Conservation (phyloP, 2,888 invertebrate species). For the Scaptomyza flava region DNA sequence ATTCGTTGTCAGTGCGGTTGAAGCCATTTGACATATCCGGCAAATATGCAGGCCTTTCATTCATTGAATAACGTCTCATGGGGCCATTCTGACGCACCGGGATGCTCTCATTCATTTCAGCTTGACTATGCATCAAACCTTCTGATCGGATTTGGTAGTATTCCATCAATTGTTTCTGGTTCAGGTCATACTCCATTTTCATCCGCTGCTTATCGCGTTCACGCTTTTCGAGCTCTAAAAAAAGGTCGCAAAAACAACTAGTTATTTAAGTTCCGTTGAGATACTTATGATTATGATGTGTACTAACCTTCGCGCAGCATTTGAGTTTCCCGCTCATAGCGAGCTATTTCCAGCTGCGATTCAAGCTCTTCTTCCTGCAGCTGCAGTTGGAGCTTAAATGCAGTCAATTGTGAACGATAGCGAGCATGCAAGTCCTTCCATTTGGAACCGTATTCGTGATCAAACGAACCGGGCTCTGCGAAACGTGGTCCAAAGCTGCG, state of each 20-base stretch:
- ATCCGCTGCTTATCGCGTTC: conserved; percentile 33
- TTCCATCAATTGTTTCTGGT: conserved; percentile 6
- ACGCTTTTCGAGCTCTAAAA: conserved; percentile 33
- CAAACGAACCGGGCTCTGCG: conserved; percentile 94
- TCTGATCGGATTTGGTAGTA: background rate
- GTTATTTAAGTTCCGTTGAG: background rate
- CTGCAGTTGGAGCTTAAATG: conserved; percentile 93
- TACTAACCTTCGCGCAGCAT: conserved; percentile 92
- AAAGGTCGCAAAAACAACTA: background rate
- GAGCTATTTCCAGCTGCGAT: conserved; percentile 97
- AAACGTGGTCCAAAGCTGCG: conserved; percentile 95
- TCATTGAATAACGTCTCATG: background rate
- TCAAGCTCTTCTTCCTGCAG: conserved; percentile 96
- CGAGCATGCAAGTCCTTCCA: conserved; percentile 98
- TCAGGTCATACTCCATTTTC: conserved; percentile 27
- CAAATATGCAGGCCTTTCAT: background rate
- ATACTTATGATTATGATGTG: background rate
- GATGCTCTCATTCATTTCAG: background rate
- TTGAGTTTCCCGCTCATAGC: conserved; percentile 98
- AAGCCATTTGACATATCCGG: conserved; percentile 2
- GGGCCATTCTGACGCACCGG: background rate
- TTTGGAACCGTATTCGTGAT: conserved; percentile 97
- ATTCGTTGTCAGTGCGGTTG: background rate
- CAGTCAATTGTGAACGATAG: conserved; percentile 94
- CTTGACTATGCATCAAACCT: background rate